Conservation (phyloP, 2,888 invertebrate genomes). For the Plebejus argus region DNA sequence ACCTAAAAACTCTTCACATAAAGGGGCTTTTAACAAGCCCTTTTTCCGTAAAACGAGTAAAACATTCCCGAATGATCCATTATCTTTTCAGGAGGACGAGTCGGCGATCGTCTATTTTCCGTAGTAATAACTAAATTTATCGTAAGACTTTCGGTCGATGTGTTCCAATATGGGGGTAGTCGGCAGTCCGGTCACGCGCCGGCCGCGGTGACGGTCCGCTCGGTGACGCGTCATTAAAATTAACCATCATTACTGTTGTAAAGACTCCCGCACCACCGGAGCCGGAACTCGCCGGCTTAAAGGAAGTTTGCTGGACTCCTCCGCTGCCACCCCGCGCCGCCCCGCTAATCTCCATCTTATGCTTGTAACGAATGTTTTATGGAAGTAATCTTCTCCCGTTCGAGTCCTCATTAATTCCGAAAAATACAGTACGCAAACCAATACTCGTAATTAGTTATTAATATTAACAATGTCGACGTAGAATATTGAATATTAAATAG, state of each 20-base stretch:
- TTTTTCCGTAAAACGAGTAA: constrained; percentile 73
- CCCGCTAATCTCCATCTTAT: constrained; percentile 71
- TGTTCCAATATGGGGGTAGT: constrained; percentile 71
- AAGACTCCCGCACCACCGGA: constrained; percentile 66
- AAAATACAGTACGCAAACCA: not conserved
- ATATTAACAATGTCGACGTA: constrained; percentile 18
- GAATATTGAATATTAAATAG: constrained; percentile 26
- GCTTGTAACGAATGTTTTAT: constrained; percentile 69
- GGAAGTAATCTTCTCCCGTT: constrained; percentile 20
- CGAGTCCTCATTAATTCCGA: not conserved
- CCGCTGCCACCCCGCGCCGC: constrained; percentile 50
- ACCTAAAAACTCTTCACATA: constrained; percentile 75
- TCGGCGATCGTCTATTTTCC: constrained; percentile 81
- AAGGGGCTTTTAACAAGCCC: constrained; percentile 74
- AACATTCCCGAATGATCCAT: constrained; percentile 78
- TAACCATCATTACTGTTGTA: constrained; percentile 80
- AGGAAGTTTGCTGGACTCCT: constrained; percentile 62
- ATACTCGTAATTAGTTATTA: constrained; percentile 18
- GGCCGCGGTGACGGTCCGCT: constrained; percentile 48
- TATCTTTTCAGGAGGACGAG: constrained; percentile 78
- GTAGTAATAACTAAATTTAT: constrained; percentile 82
- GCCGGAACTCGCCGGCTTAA: constrained; percentile 57
- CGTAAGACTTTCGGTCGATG: constrained; percentile 74
- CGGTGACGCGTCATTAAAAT: constrained; percentile 79
- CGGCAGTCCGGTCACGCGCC: constrained; percentile 67